phyloP scores from a whole-genome alignment of 2,113 vertebrate genomes.

The Leuciscus idus region DNA sequence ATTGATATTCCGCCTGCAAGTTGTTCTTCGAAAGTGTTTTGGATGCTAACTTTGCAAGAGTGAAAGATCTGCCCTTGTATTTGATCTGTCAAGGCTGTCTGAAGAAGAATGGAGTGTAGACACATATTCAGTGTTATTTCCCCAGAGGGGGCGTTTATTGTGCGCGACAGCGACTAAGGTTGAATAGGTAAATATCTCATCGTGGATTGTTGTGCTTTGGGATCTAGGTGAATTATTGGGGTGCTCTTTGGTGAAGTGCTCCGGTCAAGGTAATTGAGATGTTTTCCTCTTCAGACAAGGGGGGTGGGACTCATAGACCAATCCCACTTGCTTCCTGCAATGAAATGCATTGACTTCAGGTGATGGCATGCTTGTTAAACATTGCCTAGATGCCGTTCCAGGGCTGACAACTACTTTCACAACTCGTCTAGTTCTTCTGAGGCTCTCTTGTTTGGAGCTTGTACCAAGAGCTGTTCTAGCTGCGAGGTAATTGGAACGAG shows the following conservation, averaged over 20 bases:
- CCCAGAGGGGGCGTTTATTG: constrained; percentile 31
- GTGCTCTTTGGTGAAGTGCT: constrained; percentile 34
- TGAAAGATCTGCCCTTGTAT: constrained; percentile 16
- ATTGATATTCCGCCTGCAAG: constrained; percentile 34
- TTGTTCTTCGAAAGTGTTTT: constrained; percentile 7
- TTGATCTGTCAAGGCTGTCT: constrained; percentile 5
- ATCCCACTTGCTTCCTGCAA: background rate
- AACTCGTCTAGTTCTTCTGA: constrained; percentile 6
- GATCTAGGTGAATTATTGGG: background rate
- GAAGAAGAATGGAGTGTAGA: constrained; percentile 26
- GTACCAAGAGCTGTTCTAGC: constrained; percentile 8
- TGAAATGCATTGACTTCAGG: background rate
- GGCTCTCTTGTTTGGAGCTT: constrained; percentile 8
- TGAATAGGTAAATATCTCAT: constrained; percentile 17
- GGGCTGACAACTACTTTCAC: background rate
- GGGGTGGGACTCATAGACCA: background rate
- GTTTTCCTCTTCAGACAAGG: constrained; percentile 8
- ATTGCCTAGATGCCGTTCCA: constrained; percentile 1
- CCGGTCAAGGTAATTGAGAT: constrained; percentile 30
- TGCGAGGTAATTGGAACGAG: constrained; percentile 27
- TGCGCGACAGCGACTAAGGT: background rate
- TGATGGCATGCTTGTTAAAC: background rate
- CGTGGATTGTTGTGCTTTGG: background rate
- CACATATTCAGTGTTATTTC: constrained; percentile 1
- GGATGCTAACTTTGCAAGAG: constrained; percentile 27